Conservation (phyloP, 2,797 vertebrate genomes). For the Distichodus sexfasciatus region DNA sequence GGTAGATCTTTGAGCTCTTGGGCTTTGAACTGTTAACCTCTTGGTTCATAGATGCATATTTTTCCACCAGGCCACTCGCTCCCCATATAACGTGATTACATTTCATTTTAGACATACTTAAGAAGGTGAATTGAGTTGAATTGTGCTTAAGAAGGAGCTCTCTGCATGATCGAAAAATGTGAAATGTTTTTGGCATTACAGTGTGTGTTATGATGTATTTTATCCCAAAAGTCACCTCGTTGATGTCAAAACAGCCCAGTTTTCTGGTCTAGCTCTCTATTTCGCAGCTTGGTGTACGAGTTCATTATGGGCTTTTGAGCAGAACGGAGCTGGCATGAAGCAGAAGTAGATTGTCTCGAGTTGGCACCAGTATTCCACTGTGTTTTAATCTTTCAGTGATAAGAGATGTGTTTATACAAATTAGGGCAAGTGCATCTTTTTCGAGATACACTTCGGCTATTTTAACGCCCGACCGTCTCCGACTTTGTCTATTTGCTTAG, state of each 20-base stretch:
- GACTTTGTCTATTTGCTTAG: neutral
- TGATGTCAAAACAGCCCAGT: too few species aligned
- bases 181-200: neutral
- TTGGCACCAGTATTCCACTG: neutral
- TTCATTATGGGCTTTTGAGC: neutral
- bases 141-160: too few species aligned
- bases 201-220: neutral
- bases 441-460: neutral
- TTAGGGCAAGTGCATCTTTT: neutral
- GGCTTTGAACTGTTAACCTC: too few species aligned
- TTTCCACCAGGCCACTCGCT: too few species aligned
- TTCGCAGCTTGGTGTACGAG: neutral
- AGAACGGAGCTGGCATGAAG: slow-evolving; percentile 2
- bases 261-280: neutral
- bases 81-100: too few species aligned
- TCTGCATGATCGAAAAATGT: neutral
- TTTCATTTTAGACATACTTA: too few species aligned
- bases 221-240: neutral
- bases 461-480: neutral
- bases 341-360: neutral
- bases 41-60: too few species aligned
- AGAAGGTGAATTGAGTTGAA: too few species aligned
- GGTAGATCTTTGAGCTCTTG: too few species aligned
- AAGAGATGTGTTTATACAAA: too few species aligned
- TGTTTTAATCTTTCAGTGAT: neutral